A percentile compares a stretch with the other conserved stretches of the same genome.
Evolutionary conservation across 2,888 invertebrate genomes (phyloP).

Genomic region (Lymantria dispar): DNA sequence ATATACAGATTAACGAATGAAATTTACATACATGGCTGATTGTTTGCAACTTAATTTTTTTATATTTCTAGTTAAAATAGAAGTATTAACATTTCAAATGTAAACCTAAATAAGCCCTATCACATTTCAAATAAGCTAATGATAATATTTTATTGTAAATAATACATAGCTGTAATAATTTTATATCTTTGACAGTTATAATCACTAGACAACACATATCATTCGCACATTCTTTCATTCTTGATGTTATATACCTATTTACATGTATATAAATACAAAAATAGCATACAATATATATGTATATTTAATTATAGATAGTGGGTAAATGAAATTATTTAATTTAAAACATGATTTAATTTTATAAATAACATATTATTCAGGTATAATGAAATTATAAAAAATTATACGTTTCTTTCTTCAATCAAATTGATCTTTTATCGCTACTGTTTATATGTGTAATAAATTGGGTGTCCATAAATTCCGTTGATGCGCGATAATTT

Average conservation of each 20-base stretch:
- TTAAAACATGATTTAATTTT: no score
- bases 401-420: slow-evolving; percentile 3
- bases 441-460: no score
- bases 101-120: slow-evolving; percentile 24
- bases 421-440: no score
- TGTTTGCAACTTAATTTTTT: no score
- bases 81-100: no score
- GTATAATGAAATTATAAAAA: no score
- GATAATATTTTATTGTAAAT: slow-evolving; percentile 50
- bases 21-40: no score
- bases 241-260: slow-evolving; percentile 68
- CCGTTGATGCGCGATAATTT: no score
- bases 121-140: slow-evolving; percentile 39
- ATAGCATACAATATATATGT: slow-evolving; percentile 28
- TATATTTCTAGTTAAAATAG: no score
- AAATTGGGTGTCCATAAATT: no score
- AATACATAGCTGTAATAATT: slow-evolving; percentile 63
- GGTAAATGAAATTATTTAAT: slow-evolving; percentile 36
- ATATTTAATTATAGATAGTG: slow-evolving; percentile 50
- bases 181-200: slow-evolving; percentile 60
- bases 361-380: no score
- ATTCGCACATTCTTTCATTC: slow-evolving; percentile 75
- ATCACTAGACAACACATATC: slow-evolving; percentile 78
- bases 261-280: slow-evolving; percentile 50
- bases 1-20: no score